phyloP scores from a whole-genome alignment of 2,113 vertebrate genomes.

The Pelecanoides urinatrix region DNA sequence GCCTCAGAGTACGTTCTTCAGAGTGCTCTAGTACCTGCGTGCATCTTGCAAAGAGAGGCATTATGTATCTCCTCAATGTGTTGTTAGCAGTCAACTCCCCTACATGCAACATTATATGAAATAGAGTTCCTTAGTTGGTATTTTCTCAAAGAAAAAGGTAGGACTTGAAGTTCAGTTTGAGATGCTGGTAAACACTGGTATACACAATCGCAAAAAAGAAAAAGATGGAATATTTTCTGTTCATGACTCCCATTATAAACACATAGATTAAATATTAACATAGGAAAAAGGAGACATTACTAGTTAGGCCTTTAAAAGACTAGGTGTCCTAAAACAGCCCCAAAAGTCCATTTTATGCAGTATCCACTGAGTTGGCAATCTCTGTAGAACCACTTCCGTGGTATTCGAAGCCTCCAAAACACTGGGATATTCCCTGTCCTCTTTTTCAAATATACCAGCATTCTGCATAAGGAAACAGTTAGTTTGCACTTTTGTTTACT shows the following conservation, averaged over 20 bases:
- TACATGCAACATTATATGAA: neutral
- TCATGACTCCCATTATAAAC: constrained; percentile 21
- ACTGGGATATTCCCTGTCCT: neutral
- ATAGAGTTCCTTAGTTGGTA: neutral
- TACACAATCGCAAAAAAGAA: neutral
- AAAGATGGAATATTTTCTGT: neutral
- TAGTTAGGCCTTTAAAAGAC: neutral
- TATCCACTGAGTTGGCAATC: neutral
- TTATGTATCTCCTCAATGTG: fast-evolving
- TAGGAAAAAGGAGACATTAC: neutral
- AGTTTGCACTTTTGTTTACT: neutral
- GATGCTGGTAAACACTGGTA: neutral
- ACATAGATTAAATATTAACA: constrained; percentile 6
- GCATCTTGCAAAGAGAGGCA: neutral
- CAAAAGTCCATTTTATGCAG: neutral
- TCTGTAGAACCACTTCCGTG: neutral
- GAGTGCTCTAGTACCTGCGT: neutral
- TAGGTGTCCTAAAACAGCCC: neutral
- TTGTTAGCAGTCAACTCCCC: neutral
- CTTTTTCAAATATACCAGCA: neutral
- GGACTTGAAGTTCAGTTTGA: neutral
- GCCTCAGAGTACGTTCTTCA: neutral
- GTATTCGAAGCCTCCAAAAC: neutral
- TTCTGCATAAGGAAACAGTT: neutral
- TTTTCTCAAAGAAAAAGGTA: neutral